Conservation (phyloP, 2,888 invertebrate species). For the Pterostichus niger region DNA sequence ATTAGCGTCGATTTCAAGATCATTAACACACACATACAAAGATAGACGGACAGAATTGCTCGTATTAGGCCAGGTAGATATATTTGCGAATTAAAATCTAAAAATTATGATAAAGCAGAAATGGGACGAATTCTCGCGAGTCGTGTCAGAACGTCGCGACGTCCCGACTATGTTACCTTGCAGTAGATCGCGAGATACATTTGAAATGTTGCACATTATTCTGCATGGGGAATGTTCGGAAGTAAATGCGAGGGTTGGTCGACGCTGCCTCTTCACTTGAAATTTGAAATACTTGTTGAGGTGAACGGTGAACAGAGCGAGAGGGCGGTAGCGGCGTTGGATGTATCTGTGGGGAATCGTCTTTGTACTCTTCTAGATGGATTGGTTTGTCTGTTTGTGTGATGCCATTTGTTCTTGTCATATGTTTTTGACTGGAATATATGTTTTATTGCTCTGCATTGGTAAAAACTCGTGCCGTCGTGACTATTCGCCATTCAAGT, state of each 20-base stretch:
- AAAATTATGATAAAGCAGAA: too few species aligned
- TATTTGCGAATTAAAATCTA: too few species aligned
- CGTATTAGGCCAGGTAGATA: too few species aligned
- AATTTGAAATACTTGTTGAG: constrained; percentile 48
- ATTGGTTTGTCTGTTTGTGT: constrained; percentile 47
- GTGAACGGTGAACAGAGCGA: constrained; percentile 23
- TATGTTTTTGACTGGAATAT: constrained; percentile 34
- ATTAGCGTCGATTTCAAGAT: too few species aligned
- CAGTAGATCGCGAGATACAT: constrained; percentile 33
- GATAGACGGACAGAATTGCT: too few species aligned
- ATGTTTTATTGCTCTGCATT: constrained; percentile 35
- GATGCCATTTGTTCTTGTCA: constrained; percentile 48
- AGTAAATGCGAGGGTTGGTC: constrained; percentile 35
- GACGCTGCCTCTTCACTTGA: constrained; percentile 17
- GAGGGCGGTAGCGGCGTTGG: background rate
- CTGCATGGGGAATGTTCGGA: constrained; percentile 54
- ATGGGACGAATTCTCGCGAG: background rate
- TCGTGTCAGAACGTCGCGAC: background rate
- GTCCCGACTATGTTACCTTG: background rate
- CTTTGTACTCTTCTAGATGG: constrained; percentile 50
- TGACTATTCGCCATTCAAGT: too few species aligned
- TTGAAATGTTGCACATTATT: constrained; percentile 60
- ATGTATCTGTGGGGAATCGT: constrained; percentile 42
- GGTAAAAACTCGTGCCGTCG: background rate
- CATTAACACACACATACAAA: too few species aligned